Evolutionary conservation across 2,888 invertebrate species (phyloP), one percentile per base, ranked within the genome.

Genomic region (Lasioglossum villosulum): DNA sequence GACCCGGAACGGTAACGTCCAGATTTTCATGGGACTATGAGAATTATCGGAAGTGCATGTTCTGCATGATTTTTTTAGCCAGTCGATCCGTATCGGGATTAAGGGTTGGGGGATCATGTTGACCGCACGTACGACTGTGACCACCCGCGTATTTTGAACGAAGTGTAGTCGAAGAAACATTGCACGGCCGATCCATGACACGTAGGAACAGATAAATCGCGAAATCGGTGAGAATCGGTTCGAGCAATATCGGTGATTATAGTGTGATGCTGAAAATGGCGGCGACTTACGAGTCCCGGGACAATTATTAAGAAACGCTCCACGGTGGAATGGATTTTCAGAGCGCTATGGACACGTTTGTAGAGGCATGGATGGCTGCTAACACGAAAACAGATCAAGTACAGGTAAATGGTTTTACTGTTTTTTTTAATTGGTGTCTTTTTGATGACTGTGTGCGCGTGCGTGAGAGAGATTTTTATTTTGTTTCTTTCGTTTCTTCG

Each of bases 271-370:
- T 84, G 84, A 86, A 84, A 82, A 93, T 92, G 93, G 89, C 90
- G 90, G 88, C 87, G 90, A 89, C 88, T 89, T 89, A 84, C 89
- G 91, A 87, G 88, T 88, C 88, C 82, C 87, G 76, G 86, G 90
- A 91, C 87, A 86, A 90, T 90, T 91, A 86, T 85, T 91, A 86
- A 88, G 82, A 87, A 82, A 81, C 78, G 75, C 82, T 86, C 81
- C 76, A 81, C 75, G 86, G 92, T 94, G 95, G 94, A 95, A 99
- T 99, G 99, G 99, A 99, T 98, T 98, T 99, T 97, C 98, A 98
- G 96, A 98, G 98, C 97, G 99, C 99, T 93, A 98, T 99, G 99
- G 99, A 99, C 96, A 99, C 99, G 92, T 99, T 99, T 95, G 99
- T 99, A 91, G 99, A 99, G 96, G 99, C 99, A 92, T 99, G 99